Evolutionary conservation across 2,797 vertebrate genomes (phyloP).

Genomic region (Ispidina lecontei): DNA sequence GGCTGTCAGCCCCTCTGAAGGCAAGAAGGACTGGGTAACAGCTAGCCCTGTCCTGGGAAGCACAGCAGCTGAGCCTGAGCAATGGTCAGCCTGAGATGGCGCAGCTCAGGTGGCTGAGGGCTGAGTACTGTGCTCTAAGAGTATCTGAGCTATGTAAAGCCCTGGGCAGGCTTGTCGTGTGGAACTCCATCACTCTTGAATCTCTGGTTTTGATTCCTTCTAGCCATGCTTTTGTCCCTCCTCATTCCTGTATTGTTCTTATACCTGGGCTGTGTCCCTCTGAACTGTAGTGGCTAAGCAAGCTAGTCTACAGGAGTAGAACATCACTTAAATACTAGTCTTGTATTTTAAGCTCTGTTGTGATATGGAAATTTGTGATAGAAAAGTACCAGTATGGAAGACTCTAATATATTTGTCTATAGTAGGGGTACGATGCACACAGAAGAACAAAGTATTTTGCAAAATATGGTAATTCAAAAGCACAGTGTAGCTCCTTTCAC

Average conservation of each 20-base stretch:
- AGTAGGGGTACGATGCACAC: not conserved
- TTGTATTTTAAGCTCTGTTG: not conserved
- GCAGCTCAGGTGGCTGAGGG: not conserved
- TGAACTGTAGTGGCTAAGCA: not conserved
- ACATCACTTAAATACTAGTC: not conserved
- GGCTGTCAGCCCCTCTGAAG: not conserved
- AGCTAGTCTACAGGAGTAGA: not conserved
- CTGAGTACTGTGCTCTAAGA: not conserved
- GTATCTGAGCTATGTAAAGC: not conserved
- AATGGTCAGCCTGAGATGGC: not conserved
- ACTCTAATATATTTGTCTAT: not conserved
- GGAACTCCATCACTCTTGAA: not conserved
- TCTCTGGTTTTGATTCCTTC: not conserved
- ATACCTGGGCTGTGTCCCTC: not conserved
- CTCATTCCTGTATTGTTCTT: not conserved
- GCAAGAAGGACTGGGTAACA: not conserved
- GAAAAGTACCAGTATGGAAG: not conserved
- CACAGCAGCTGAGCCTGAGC: not conserved
- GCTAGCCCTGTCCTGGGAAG: not conserved
- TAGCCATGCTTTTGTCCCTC: not conserved
- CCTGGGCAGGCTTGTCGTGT: not conserved
- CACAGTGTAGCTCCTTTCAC: constrained; percentile 35
- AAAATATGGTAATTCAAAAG: not conserved
- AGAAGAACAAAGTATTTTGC: not conserved
- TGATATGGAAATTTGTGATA: not conserved